phyloP scores from a whole-genome alignment of 1,140 invertebrate species.

The Bursaphelenchus mucronatus region DNA sequence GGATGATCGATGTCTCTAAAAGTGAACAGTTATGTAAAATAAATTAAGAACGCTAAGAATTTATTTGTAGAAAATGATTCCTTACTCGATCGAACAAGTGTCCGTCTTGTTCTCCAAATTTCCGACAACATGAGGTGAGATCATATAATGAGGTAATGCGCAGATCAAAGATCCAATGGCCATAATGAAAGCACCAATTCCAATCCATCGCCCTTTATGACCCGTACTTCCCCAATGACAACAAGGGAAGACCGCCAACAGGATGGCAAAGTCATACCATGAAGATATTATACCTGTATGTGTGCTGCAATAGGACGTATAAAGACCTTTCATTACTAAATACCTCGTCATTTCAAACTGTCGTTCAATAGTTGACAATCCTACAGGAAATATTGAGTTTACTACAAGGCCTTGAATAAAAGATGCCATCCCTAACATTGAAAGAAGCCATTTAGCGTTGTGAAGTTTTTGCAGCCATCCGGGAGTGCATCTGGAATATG shows the following conservation, averaged over 20 bases:
- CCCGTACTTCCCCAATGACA: slow-evolving; percentile 60
- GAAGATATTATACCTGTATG: slow-evolving; percentile 61
- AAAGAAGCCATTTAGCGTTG: slow-evolving; percentile 58
- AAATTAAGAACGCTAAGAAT: too few relatives aligned
- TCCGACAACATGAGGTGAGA: slow-evolving; percentile 38
- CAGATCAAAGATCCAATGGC: slow-evolving; percentile 57
- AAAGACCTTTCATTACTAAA: slow-evolving; percentile 7
- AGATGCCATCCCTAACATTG: slow-evolving; percentile 55
- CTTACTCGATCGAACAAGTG: slow-evolving; percentile 43
- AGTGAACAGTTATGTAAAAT: slow-evolving; percentile 6
- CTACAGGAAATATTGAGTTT: slow-evolving; percentile 59
- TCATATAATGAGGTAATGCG: slow-evolving; percentile 56
- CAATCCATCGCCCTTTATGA: slow-evolving; percentile 60
- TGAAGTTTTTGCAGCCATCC: slow-evolving; percentile 57
- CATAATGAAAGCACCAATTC: slow-evolving; percentile 54
- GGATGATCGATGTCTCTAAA: slow-evolving; percentile 39
- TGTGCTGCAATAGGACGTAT: slow-evolving; percentile 45
- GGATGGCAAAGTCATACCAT: slow-evolving; percentile 60
- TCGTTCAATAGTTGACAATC: slow-evolving; percentile 57
- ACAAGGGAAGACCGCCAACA: slow-evolving; percentile 59
- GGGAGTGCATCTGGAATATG: slow-evolving; percentile 54
- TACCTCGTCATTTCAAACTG: slow-evolving; percentile 60
- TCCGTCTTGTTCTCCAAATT: slow-evolving; percentile 36
- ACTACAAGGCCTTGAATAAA: slow-evolving; percentile 57
- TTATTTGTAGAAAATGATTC: background rate